Conservation (phyloP, 2,113 vertebrate genomes). For the Triplophysa rosa region DNA sequence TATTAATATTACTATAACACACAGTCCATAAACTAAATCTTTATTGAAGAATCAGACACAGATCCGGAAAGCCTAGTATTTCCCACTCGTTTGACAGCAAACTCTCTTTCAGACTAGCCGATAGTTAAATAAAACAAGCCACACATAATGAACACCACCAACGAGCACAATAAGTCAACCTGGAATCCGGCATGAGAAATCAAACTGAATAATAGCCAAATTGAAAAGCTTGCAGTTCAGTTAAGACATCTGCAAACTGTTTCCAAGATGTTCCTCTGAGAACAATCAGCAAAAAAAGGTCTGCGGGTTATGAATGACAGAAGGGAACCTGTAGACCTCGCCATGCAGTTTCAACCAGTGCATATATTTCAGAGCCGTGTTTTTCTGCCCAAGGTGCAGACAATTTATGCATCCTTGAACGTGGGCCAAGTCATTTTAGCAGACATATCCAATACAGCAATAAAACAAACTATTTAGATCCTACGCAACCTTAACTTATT, state of each 20-base stretch:
- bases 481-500: slow-evolving; percentile 46
- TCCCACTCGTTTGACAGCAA: slow-evolving; percentile 28
- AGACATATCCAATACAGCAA: slow-evolving; percentile 54
- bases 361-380: slow-evolving; percentile 57
- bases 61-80: slow-evolving; percentile 32
- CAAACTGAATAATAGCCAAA: not conserved
- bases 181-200: not conserved
- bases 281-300: slow-evolving; percentile 31
- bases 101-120: not conserved
- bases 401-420: slow-evolving; percentile 60
- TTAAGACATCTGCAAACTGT: slow-evolving; percentile 28
- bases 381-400: slow-evolving; percentile 57
- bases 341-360: slow-evolving; percentile 16
- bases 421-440: slow-evolving; percentile 53
- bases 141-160: not conserved
- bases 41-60: slow-evolving; percentile 58
- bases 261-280: slow-evolving; percentile 34
- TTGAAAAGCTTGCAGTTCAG: not conserved
- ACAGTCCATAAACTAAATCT: slow-evolving; percentile 63
- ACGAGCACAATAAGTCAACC: not conserved
- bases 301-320: slow-evolving; percentile 34
- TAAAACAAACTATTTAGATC: slow-evolving; percentile 54
- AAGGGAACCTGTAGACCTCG: slow-evolving; percentile 41
- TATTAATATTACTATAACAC: not conserved
- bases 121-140: not conserved